Percentiles rank a stretch among this genome's conserved stretches.
Conservation (phyloP, 2,113 vertebrate genomes). For the Leptocoma aspasia region DNA sequence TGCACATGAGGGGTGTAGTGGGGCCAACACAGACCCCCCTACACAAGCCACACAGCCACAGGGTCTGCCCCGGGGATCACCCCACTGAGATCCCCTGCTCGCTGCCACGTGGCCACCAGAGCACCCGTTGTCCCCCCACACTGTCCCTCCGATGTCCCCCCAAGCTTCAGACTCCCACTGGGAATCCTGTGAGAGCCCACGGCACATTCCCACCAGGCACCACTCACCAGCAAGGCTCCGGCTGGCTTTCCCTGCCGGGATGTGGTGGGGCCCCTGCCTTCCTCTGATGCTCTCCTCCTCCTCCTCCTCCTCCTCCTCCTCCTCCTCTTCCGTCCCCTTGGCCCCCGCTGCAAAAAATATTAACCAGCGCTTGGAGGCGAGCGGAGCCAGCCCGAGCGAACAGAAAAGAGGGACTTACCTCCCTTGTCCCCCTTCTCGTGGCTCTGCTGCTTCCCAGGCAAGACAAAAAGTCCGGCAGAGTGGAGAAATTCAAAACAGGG, state of each 20-base stretch:
- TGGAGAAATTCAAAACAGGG: not conserved
- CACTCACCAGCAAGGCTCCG: not conserved
- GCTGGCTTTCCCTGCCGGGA: not conserved
- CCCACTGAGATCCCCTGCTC: fast-evolving
- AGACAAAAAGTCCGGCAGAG: not conserved
- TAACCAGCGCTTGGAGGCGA: not conserved
- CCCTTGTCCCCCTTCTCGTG: not conserved
- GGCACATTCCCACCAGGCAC: not conserved
- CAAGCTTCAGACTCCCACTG: not conserved
- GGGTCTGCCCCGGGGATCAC: not conserved
- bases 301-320: constrained; percentile 19
- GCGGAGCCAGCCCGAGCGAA: fast-evolving
- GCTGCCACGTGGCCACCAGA: not conserved
- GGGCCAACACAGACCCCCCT: not conserved
- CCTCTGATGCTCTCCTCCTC: constrained; percentile 3
- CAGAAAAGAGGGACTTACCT: not conserved
- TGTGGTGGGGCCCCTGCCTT: not conserved
- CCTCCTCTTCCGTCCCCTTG: not conserved
- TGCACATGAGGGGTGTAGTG: fast-evolving
- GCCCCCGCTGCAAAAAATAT: constrained; percentile 26
- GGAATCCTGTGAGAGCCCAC: not conserved
- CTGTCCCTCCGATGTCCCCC: not conserved
- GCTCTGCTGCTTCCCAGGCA: not conserved
- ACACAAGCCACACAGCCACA: fast-evolving
- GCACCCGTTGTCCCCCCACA: fast-evolving